These are phyloP conservation scores for Drosophila monieri DNA, from an alignment of 2,888 invertebrate species.

Conservation along the genomic window DNA sequence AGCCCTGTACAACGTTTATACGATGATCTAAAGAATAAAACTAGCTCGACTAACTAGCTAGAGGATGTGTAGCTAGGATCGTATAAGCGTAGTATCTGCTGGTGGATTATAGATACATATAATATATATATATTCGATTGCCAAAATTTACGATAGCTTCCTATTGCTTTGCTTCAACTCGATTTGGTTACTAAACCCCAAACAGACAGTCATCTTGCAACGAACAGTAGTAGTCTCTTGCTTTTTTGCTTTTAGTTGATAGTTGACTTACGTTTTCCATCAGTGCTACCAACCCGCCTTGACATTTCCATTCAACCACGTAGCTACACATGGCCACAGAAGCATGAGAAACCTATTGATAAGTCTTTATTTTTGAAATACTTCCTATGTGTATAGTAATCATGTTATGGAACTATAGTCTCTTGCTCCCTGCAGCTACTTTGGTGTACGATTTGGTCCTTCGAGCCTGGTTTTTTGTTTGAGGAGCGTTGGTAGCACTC, in stretches of 20 bases:
- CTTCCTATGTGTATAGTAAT: neutral
- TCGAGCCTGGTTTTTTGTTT: conserved; percentile 1
- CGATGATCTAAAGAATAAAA: neutral
- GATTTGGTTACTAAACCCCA: conserved; percentile 10
- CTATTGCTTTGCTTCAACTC: conserved; percentile 29
- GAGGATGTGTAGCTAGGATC: conserved; percentile 1
- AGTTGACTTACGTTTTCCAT: neutral
- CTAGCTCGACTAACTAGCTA: neutral
- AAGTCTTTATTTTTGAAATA: neutral
- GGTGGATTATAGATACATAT: conserved; percentile 9
- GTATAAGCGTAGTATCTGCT: conserved; percentile 28
- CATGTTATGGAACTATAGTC: neutral
- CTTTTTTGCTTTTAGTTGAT: conserved; percentile 1
- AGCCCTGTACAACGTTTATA: conserved; percentile 20
- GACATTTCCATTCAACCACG: neutral
- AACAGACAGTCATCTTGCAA: conserved; percentile 9
- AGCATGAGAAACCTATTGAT: neutral
- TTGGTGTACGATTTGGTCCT: neutral
- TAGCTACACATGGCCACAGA: conserved; percentile 1
- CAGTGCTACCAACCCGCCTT: conserved; percentile 22
- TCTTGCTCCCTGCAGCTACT: neutral
- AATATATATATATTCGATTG: conserved; percentile 4
- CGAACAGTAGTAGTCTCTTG: neutral
- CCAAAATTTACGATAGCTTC: conserved; percentile 13
- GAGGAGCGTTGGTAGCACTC: conserved; percentile 24